Conservation (phyloP, 1,140 invertebrate genomes). For the Aphis gossypii region DNA sequence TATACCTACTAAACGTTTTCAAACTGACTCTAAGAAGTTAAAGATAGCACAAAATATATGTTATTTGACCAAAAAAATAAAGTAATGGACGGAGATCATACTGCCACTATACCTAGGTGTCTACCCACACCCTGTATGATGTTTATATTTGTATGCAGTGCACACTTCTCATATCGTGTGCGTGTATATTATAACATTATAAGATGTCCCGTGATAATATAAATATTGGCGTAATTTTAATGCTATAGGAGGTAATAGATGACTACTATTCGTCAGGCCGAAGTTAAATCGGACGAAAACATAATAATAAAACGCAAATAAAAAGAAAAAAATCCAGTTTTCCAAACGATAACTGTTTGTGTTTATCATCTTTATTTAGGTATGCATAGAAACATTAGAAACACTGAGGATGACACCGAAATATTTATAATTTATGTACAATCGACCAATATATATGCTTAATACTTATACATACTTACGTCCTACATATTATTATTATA, state of each 20-base stretch:
- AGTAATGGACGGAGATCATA: too few relatives aligned
- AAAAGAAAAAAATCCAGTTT: too few relatives aligned
- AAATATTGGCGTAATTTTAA: neutral
- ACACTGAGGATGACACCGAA: neutral
- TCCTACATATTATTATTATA: too few relatives aligned
- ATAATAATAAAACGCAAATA: neutral
- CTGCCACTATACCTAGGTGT: too few relatives aligned
- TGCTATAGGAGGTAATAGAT: neutral
- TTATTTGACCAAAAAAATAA: too few relatives aligned
- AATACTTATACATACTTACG: neutral
- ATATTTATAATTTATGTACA: neutral
- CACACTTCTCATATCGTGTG: too few relatives aligned
- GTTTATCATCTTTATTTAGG: too few relatives aligned
- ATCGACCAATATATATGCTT: too few relatives aligned
- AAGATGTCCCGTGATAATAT: neutral
- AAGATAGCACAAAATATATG: neutral
- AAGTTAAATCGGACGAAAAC: neutral
- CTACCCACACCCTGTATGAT: neutral
- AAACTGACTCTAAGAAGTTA: neutral
- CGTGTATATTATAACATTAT: neutral
- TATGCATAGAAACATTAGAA: neutral
- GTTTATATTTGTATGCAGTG: too few relatives aligned
- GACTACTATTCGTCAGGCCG: neutral
- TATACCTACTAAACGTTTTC: too few relatives aligned
- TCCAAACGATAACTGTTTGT: too few relatives aligned